Base-by-base conservation (phyloP, 2,888 invertebrate genomes). In the Aleiodes leptofemur region DNA sequence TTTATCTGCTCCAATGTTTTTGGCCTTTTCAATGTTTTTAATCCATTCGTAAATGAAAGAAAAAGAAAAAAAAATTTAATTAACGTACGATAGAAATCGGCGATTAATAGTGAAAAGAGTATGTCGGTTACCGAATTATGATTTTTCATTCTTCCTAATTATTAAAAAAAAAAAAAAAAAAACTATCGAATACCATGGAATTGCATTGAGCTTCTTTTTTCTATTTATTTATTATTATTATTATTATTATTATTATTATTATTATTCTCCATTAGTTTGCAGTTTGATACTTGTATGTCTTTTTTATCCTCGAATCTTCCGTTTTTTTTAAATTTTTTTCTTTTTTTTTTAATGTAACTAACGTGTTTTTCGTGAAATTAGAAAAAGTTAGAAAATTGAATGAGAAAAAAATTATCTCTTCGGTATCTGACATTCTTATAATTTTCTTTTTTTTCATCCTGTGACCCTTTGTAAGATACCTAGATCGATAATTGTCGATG, bases 11-110 rank as follows among this genome's bases (percentile, higher is more conserved):
- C 86, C 84, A 83, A 82, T 86, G 83, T 82, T 84, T 87, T 64
- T 87, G 85, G 87, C 87, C 86, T 87, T 87, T 83, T 85, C 83
- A 85, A 86, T 85, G 83, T 86, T 87, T 86, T 82, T 86, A 86
- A 86, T 86, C 29, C 82, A 82, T 84, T 85, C 82, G 82, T 85
- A 86, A 82, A 82, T 83, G 82, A 82, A 75, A 66, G 80, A 75
- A 78, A 81, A 23, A 23, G 2, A 75, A 78, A 81, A 82, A 57
- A 43, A 34, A 55, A 50, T 64, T 56, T 23, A 55, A 68, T 16
- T 43, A 38, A 72, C 31, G 9, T 16, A 59, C 59, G 53, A 69
- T 55, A 74, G 55, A 59, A 61, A 69, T 43, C 23, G 70, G 57
- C 14, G 23, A 51, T 55, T n/a, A 48, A 59, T 68, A 57, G 69